Conservation (phyloP, 2,113 vertebrate species). For the Tonatia bakeri region DNA sequence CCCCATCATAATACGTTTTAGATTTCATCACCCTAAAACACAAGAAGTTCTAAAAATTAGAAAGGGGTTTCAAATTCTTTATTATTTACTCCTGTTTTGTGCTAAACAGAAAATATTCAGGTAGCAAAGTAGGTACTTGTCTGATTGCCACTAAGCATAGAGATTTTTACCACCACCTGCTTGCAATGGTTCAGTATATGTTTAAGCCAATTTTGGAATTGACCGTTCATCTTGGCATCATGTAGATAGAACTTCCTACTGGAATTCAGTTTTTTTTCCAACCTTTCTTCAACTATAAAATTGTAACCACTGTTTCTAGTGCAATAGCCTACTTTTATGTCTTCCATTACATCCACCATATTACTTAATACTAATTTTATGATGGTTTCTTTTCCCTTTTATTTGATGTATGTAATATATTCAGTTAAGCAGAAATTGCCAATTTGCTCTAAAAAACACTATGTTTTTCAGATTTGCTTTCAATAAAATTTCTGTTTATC, state of each 20-base stretch:
- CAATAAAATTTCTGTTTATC: slow-evolving; percentile 20
- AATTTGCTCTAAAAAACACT: slow-evolving; percentile 41
- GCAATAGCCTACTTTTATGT: background rate
- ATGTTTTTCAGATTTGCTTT: slow-evolving; percentile 3
- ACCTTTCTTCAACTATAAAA: slow-evolving; percentile 12
- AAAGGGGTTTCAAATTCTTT: background rate
- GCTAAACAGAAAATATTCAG: background rate
- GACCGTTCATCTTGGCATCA: background rate
- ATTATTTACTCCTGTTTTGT: background rate
- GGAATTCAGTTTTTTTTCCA: background rate
- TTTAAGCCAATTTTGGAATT: background rate
- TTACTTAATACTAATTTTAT: slow-evolving; percentile 34
- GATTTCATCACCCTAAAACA: background rate
- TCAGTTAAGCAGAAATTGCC: slow-evolving; percentile 50
- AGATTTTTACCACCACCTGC: background rate
- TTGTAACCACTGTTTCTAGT: background rate
- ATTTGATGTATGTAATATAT: background rate
- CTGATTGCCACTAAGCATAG: background rate
- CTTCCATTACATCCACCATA: background rate
- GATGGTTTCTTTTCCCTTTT: slow-evolving; percentile 21
- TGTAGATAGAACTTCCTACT: background rate
- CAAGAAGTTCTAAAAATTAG: background rate
- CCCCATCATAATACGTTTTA: background rate
- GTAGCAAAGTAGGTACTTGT: background rate
- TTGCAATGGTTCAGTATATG: background rate